These are phyloP conservation scores for Cantharis rufa DNA, from an alignment of 2,888 invertebrate genomes.

Conservation along the genomic window DNA sequence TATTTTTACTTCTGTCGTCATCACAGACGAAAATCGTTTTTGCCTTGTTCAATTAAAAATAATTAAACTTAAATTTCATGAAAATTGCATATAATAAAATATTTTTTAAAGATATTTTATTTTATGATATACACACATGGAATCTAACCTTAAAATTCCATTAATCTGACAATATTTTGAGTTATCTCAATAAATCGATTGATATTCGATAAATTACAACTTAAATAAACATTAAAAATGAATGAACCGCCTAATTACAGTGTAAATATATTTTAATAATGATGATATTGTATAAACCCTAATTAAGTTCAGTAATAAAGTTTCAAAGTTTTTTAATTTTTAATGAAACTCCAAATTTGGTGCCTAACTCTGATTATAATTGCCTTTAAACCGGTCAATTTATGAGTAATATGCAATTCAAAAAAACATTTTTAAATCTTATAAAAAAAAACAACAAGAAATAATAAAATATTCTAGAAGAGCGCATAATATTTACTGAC, in stretches of 20 bases:
- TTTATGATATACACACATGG: background rate
- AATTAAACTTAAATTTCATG: background rate
- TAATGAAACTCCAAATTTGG: background rate
- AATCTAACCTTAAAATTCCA: background rate
- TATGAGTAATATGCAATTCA: no score
- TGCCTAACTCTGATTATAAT: background rate
- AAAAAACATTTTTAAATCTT: no score
- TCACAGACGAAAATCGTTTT: background rate
- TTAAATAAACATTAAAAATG: background rate
- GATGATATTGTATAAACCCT: background rate
- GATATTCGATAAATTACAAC: background rate
- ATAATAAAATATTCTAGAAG: background rate
- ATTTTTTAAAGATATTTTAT: background rate
- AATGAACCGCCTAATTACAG: background rate
- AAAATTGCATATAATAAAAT: background rate
- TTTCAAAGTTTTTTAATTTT: background rate
- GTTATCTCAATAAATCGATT: background rate
- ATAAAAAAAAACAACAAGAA: background rate
- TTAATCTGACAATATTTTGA: background rate
- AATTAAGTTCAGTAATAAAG: background rate
- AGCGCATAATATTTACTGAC: background rate
- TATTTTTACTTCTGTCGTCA: background rate
- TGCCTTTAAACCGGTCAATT: background rate
- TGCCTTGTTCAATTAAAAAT: background rate
- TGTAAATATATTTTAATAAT: background rate